phyloP scores from a whole-genome alignment of 1,140 invertebrate genomes.

The Dendroctonus valens region DNA sequence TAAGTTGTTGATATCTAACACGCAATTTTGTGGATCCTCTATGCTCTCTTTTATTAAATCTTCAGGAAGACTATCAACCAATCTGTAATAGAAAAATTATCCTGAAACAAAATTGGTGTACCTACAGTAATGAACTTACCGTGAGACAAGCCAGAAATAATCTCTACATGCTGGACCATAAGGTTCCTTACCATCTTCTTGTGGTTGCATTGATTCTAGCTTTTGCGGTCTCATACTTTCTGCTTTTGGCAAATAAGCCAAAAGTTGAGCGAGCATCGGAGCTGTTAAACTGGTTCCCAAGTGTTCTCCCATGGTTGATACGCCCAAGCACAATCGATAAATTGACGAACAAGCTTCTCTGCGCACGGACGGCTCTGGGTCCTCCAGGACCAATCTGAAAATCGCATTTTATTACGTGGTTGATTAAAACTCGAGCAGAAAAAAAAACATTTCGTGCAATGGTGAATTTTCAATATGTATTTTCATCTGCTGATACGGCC shows the following conservation, averaged over 20 bases:
- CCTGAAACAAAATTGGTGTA: not conserved
- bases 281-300: slow-evolving; percentile 63
- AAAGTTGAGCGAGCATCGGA: slow-evolving; percentile 75
- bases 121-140: slow-evolving; percentile 4
- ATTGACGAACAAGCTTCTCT: slow-evolving; percentile 86
- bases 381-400: slow-evolving; percentile 62
- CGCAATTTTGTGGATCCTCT: slow-evolving; percentile 56
- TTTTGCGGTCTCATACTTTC: slow-evolving; percentile 78
- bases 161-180: slow-evolving; percentile 91
- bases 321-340: slow-evolving; percentile 80
- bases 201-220: slow-evolving; percentile 55
- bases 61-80: slow-evolving; percentile 81
- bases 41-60: slow-evolving; percentile 69
- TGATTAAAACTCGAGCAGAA: no score
- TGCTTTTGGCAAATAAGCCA: slow-evolving; percentile 77
- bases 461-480: not conserved
- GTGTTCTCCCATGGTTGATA: slow-evolving; percentile 59
- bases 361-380: slow-evolving; percentile 81
- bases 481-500: not conserved
- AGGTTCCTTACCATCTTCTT: slow-evolving; percentile 85
- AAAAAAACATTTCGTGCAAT: not conserved
- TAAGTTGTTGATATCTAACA: slow-evolving; percentile 71
- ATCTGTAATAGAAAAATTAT: slow-evolving; percentile 49
- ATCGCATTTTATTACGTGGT: not conserved
- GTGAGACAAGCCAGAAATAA: slow-evolving; percentile 89